Evolutionary conservation across 2,888 invertebrate species (phyloP).

Genomic region (Isotomurus palustris): DNA sequence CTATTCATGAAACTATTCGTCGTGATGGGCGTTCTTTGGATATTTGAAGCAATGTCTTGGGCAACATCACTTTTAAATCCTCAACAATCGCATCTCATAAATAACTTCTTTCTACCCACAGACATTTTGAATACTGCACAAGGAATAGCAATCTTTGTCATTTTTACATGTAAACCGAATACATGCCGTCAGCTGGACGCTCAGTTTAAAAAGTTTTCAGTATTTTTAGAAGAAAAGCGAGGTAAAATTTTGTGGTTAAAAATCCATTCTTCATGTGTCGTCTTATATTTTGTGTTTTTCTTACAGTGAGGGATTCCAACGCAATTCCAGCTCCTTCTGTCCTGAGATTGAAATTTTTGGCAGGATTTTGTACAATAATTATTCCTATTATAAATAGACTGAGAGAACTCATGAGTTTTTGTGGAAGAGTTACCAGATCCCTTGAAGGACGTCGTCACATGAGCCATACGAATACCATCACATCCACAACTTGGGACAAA

Average conservation of each 20-base stretch:
- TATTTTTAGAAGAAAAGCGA: conserved; percentile 30
- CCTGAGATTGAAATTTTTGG: conserved; percentile 23
- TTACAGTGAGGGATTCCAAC: too few relatives aligned
- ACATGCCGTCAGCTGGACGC: conserved; percentile 45
- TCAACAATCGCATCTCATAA: conserved; percentile 32
- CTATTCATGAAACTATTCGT: conserved; percentile 79
- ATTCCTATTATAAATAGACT: conserved; percentile 40
- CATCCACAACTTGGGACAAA: conserved; percentile 42
- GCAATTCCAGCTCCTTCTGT: conserved; percentile 7
- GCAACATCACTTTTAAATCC: conserved; percentile 68
- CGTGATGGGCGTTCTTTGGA: conserved; percentile 74
- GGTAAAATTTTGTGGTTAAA: conserved; percentile 9
- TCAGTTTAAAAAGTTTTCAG: conserved; percentile 43
- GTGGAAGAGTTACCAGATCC: conserved; percentile 36
- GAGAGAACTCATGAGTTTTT: conserved; percentile 37
- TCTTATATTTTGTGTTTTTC: neutral
- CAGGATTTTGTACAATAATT: conserved; percentile 35
- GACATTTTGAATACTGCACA: conserved; percentile 81
- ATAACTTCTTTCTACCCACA: conserved; percentile 68
- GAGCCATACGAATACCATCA: conserved; percentile 38
- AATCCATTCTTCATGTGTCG: neutral
- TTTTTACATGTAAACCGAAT: conserved; percentile 84
- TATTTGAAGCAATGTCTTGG: conserved; percentile 77
- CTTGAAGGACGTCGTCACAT: conserved; percentile 35
- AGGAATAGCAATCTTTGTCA: conserved; percentile 82